A percentile compares a stretch with the other conserved stretches of the same genome.
Evolutionary conservation across 2,113 vertebrate species (phyloP).

Genomic region (Entelurus aequoreus): DNA sequence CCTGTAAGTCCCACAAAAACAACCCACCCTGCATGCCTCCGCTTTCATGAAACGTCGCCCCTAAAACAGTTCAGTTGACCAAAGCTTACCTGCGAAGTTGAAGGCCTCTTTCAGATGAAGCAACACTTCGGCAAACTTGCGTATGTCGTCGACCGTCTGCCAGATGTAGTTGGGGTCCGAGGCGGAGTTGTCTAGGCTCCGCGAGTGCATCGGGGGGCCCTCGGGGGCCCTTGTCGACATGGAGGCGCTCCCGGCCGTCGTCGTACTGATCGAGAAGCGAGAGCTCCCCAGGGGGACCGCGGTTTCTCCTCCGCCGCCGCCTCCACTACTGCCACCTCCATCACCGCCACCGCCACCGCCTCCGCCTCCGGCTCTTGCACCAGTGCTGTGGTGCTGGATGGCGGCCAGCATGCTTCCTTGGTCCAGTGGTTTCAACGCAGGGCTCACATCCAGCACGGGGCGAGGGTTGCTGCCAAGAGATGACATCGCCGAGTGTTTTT

Average conservation of each 20-base stretch:
- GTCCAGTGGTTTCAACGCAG: slow-evolving; percentile 30
- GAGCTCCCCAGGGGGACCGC: slow-evolving; percentile 81
- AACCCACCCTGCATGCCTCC: too few species aligned
- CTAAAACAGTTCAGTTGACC: background rate
- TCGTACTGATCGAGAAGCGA: slow-evolving; percentile 71
- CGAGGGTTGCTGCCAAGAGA: slow-evolving; percentile 30
- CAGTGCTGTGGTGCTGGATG: slow-evolving; percentile 62
- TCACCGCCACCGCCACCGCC: slow-evolving; percentile 44
- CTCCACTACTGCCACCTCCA: slow-evolving; percentile 25
- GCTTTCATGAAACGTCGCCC: too few species aligned
- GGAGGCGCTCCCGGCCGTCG: slow-evolving; percentile 46
- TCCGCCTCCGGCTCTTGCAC: slow-evolving; percentile 35
- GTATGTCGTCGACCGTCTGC: slow-evolving; percentile 90
- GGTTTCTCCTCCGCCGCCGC: slow-evolving; percentile 65
- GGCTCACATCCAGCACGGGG: slow-evolving; percentile 29
- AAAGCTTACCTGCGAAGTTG: slow-evolving; percentile 79
- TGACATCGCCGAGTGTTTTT: background rate
- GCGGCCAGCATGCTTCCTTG: slow-evolving; percentile 56
- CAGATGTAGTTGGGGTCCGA: slow-evolving; percentile 90
- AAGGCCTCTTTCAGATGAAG: slow-evolving; percentile 90
- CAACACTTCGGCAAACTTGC: slow-evolving; percentile 89
- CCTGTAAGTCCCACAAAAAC: too few species aligned
- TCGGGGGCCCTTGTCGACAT: slow-evolving; percentile 74
- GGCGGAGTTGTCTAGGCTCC: slow-evolving; percentile 69
- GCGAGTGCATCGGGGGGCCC: slow-evolving; percentile 72